Evolutionary conservation across 2,113 vertebrate genomes (phyloP).

Genomic region (Epinephelus moara): DNA sequence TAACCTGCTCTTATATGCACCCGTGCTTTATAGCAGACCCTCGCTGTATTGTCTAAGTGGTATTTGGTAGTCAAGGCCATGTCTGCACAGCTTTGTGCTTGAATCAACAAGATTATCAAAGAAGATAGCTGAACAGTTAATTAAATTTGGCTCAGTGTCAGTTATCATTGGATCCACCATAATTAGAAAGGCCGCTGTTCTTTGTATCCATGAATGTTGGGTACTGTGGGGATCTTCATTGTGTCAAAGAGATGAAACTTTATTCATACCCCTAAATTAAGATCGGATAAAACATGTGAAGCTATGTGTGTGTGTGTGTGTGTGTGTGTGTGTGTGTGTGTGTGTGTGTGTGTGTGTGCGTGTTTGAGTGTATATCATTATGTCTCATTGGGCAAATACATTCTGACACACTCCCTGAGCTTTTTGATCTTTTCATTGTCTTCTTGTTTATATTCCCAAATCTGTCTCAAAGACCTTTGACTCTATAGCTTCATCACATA

Average conservation of each 20-base stretch:
- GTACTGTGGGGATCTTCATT: slow-evolving; percentile 6
- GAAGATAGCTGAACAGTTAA: slow-evolving; percentile 53
- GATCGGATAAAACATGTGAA: background rate
- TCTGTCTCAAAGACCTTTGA: background rate
- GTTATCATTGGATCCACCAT: slow-evolving; percentile 43
- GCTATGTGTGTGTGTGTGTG: background rate
- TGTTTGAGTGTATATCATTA: background rate
- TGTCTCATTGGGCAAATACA: background rate
- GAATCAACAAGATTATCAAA: slow-evolving; percentile 64
- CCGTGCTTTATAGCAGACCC: background rate
- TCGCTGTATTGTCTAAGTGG: slow-evolving; percentile 8
- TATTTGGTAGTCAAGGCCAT: slow-evolving; percentile 29
- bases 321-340: background rate
- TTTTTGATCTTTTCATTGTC: background rate
- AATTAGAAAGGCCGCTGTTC: slow-evolving; percentile 46
- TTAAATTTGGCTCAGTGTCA: slow-evolving; percentile 61
- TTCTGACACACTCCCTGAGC: background rate
- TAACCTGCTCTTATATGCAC: background rate
- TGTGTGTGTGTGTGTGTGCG: background rate
- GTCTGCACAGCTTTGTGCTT: slow-evolving; percentile 32
- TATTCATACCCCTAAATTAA: background rate
- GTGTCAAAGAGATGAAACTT: slow-evolving; percentile 26
- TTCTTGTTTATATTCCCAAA: background rate
- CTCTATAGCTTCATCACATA: background rate
- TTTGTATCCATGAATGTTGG: slow-evolving; percentile 38